A percentile compares a stretch with the other conserved stretches of the same genome.
Conservation (phyloP, 2,113 vertebrate genomes). For the Sphyrna mokarran region DNA sequence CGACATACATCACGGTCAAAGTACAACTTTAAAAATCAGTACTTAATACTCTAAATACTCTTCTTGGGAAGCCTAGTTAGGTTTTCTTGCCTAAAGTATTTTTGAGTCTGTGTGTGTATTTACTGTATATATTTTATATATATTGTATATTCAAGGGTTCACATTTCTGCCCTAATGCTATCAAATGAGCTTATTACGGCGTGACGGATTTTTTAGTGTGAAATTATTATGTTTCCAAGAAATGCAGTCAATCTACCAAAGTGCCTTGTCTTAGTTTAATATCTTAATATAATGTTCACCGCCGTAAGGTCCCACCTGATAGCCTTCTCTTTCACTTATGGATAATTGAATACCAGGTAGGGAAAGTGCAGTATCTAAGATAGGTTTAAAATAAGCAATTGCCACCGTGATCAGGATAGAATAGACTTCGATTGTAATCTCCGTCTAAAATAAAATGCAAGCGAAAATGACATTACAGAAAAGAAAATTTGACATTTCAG, state of each 20-base stretch:
- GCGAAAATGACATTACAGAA: background rate
- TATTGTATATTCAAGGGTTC: slow-evolving; percentile 38
- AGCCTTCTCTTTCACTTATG: background rate
- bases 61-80: background rate
- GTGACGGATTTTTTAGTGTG: slow-evolving; percentile 42
- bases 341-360: background rate
- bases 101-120: background rate
- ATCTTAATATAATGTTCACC: background rate
- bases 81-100: background rate
- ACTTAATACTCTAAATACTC: background rate
- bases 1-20: background rate
- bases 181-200: slow-evolving; percentile 46
- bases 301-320: background rate
- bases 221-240: slow-evolving; percentile 39
- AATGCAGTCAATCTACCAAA: background rate
- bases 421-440: background rate
- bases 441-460: background rate
- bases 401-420: background rate
- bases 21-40: background rate
- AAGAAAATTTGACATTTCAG: background rate
- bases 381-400: background rate
- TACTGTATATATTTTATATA: background rate
- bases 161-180: slow-evolving; percentile 41
- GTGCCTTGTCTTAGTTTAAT: background rate
- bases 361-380: no score